Evolutionary conservation across 2,888 invertebrate species (phyloP).

Genomic region (Hirtodrosophila histrioides): DNA sequence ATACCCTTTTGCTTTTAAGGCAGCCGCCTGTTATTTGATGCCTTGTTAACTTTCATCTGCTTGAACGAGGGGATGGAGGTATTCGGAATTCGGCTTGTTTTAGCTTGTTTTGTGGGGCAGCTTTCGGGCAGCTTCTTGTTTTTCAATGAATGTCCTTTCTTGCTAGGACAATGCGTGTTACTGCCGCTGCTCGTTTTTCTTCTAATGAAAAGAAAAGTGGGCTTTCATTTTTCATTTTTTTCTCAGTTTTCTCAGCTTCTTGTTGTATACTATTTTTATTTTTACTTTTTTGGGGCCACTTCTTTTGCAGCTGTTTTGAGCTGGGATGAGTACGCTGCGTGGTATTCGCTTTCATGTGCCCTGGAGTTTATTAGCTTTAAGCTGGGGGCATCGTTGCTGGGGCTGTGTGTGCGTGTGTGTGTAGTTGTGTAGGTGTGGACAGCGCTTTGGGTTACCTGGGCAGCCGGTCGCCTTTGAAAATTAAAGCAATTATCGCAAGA

Average conservation of each 20-base stretch:
- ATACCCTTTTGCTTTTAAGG: constrained; percentile 70
- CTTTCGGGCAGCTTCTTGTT: constrained; percentile 41
- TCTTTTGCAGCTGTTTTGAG: constrained; percentile 20
- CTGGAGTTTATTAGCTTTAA: constrained; percentile 73
- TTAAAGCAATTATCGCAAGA: constrained; percentile 51
- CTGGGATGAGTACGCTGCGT: constrained; percentile 56
- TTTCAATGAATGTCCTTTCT: constrained; percentile 63
- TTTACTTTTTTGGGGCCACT: constrained; percentile 7
- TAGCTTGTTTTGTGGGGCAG: constrained; percentile 38
- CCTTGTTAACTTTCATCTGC: constrained; percentile 76
- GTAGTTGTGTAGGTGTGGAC: constrained; percentile 20
- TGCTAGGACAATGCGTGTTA: constrained; percentile 58
- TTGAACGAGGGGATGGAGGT: constrained; percentile 3
- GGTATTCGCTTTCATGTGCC: constrained; percentile 75
- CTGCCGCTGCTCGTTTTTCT: constrained; percentile 60
- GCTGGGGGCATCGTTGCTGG: constrained; percentile 39
- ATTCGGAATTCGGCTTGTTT: constrained; percentile 60
- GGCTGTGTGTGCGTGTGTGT: not conserved
- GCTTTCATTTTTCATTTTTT: constrained; percentile 59
- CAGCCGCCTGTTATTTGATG: constrained; percentile 73
- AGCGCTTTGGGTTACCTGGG: constrained; percentile 55
- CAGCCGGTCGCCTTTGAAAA: constrained; percentile 49
- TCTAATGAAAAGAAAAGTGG: constrained; percentile 73
- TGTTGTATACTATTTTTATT: constrained; percentile 43
- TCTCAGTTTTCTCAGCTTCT: constrained; percentile 24